Evolutionary conservation across 2,113 vertebrate genomes (phyloP).

Genomic region (Conger conger): DNA sequence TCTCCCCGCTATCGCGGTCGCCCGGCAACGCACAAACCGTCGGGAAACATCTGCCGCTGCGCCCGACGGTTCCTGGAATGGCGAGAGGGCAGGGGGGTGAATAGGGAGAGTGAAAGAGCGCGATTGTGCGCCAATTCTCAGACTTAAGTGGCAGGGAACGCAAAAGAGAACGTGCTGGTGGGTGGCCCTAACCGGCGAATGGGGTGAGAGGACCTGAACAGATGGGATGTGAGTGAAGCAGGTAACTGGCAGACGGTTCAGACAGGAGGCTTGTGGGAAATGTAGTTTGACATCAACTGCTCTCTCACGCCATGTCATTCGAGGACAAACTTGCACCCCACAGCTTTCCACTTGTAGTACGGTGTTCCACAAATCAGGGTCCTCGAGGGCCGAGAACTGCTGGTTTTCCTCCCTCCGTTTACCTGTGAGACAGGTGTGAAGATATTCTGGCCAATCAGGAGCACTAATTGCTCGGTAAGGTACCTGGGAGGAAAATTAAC

Average conservation of each 20-base stretch:
- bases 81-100: neutral
- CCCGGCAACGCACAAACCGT: neutral
- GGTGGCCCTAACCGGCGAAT: neutral
- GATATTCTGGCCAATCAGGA: no score
- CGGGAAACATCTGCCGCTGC: no score
- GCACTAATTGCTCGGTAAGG: no score
- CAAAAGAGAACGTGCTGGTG: neutral
- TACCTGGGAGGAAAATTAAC: no score
- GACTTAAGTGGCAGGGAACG: neutral
- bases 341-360: neutral
- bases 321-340: neutral
- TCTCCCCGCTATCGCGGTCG: neutral
- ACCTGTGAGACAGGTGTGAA: no score
- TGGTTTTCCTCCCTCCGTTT: no score
- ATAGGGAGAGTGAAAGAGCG: neutral
- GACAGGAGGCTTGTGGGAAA: neutral
- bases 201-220: neutral
- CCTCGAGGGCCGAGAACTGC: no score
- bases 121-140: neutral
- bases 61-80: neutral
- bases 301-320: neutral
- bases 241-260: no score
- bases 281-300: neutral
- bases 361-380: no score
- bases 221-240: no score